phyloP scores from a whole-genome alignment of 2,888 invertebrate species.

The Epinotia bilunana region DNA sequence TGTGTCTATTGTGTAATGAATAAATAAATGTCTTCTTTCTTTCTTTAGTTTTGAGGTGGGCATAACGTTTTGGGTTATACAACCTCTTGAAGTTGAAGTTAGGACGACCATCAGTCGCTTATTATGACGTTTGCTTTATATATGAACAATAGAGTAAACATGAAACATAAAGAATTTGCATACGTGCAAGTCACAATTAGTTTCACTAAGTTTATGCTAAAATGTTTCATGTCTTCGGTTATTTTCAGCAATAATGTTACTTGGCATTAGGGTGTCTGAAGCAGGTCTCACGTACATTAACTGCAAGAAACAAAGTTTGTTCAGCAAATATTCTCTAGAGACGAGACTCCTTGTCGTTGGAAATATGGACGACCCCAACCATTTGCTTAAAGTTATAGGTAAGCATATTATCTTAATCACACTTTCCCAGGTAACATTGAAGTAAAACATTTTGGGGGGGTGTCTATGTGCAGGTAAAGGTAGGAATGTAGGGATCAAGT shows the following conservation, averaged over 20 bases:
- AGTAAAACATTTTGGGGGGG: background rate
- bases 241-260: constrained; percentile 35
- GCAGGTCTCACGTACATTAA: constrained; percentile 43
- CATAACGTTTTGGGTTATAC: background rate
- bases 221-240: constrained; percentile 35
- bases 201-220: constrained; percentile 32
- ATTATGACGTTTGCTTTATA: background rate
- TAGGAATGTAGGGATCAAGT: background rate
- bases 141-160: background rate
- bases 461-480: background rate
- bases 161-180: constrained; percentile 20
- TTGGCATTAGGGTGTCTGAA: constrained; percentile 40
- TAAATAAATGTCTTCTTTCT: too few species aligned
- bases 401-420: background rate
- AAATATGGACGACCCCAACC: constrained; percentile 60
- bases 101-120: background rate
- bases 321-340: constrained; percentile 80
- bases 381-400: constrained; percentile 46
- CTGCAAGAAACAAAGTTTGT: constrained; percentile 68
- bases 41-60: too few species aligned
- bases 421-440: background rate
- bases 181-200: constrained; percentile 33
- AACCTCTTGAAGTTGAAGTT: background rate
- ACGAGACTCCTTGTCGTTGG: constrained; percentile 62
- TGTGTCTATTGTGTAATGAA: too few species aligned